Evolutionary conservation across 2,797 vertebrate species (phyloP), one percentile per base, ranked within the genome.

Genomic region (Spinibarbus caldwelli): DNA sequence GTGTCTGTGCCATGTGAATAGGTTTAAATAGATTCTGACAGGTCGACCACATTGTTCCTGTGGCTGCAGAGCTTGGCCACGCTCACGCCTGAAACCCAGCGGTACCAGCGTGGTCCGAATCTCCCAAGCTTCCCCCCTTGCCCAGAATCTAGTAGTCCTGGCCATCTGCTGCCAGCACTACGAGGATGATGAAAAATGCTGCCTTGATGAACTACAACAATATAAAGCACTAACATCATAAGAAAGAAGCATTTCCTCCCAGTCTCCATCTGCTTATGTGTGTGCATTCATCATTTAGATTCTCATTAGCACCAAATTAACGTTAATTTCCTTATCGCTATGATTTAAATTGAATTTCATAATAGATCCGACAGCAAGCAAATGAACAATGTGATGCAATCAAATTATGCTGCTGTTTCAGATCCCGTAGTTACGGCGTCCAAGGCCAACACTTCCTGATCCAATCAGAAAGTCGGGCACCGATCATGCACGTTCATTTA

Each of bases 401-500:
- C 84, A 91, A 82, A 90, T 91, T 89, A 86, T 86, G 75, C 86
- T 71, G 81, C 59, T 71, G 38, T 80, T 80, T 76, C 38, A 31
- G 83, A 82, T 72, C 90, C 86, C 68, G 73, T 85, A 90, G 89
- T 91, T 90, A 87, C 80, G 31, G 68, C 64, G 86, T 91, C 85
- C 79, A 90, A 89, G 86, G 87, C 85, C 87, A 84, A 86, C 91
- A 29, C 80, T 85, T 91, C 89, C 91, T 90, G 89, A 89, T 93
- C 90, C 88, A 86, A 89, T 90, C 86, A 41, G 34, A 90, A n/a
- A 86, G 78, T 81, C 52, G 47, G 86, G 88, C n/a, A 21, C 76
- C 43, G 85, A 86, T 85, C 88, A 89, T 87, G 88, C 87, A 89
- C 75, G 86, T 87, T 89, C 86, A 89, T 91, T 91, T 90, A 81